Conservation (phyloP, 2,797 vertebrate genomes). For the Rhabdophis nuchalis region DNA sequence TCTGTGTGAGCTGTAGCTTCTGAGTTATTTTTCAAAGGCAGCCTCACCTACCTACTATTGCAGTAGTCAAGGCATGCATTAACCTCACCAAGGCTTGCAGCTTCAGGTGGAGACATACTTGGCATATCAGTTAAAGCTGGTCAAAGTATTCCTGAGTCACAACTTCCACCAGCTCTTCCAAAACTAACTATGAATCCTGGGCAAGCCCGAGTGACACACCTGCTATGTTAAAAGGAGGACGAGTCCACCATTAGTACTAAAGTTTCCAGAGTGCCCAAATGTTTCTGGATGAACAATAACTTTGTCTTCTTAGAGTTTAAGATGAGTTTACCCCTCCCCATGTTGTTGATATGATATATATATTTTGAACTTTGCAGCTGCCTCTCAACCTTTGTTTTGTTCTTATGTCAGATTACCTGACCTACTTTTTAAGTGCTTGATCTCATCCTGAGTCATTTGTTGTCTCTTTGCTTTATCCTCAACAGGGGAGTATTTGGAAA, state of each 20-base stretch:
- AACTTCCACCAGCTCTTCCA: background rate
- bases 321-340: background rate
- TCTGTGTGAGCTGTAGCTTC: background rate
- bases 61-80: background rate
- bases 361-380: background rate
- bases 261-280: background rate
- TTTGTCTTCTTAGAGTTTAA: background rate
- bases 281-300: background rate
- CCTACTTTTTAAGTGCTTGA: background rate
- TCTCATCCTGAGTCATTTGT: background rate
- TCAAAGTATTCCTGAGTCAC: background rate
- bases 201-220: background rate
- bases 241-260: background rate
- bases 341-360: background rate
- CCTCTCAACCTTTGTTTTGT: background rate
- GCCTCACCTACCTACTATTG: background rate
- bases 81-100: background rate
- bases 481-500: constrained; percentile 96
- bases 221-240: background rate
- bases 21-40: background rate
- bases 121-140: background rate
- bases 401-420: background rate
- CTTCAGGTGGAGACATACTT: background rate
- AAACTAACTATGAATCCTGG: background rate
- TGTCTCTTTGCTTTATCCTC: constrained; percentile 59